Base-by-base conservation (phyloP, 2,797 vertebrate species). In the Spinus olivaceus region DNA sequence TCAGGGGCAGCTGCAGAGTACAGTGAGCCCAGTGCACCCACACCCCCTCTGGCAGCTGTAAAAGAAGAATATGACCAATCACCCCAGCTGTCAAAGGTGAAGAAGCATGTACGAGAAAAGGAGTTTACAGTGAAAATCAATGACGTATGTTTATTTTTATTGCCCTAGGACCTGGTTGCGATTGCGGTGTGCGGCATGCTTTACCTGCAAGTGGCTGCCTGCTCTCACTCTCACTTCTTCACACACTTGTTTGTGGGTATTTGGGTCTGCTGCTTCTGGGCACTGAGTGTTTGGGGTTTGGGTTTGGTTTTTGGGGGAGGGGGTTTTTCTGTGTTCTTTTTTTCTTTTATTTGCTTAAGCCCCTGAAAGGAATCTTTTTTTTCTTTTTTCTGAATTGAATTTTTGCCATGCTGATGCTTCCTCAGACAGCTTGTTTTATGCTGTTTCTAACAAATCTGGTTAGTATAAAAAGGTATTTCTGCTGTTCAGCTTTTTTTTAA, bases 61-160 rank as follows among this genome's bases (percentile, higher is more conserved):
- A 98, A 98, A 97, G 99, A 99, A 97, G 99, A 99, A 80, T 98
- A 98, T 66, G 98, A 99, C 50, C 98, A 98, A 41, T 99, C 99
- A 44, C 97, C 99, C 97, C 99, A 99, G 98, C 99, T 99, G 98
- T 99, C 99, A 99, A 99, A 99, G 99, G 99, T 99, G 99, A 99
- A 99, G 99, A 99, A 99, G 99, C 99, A 99, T 99, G 99, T 99
- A 98, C 99, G 98, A 99, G 99, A 99, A 99, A 99, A 99, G 99
- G 99, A 99, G 98, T 99, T 99, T 99, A 99, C 99, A 99, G 99
- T 99, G 98, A 99, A 99, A 99, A 99, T 99, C 98, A 99, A 99
- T 98, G 98, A 99, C 99, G 99, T 99, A 99, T 99, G 99, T 99
- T 98, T 98, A 98, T 99, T 99, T 99, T 98, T 98, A 98, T 98